These are phyloP conservation scores for Gymnocephalus cernua DNA, from an alignment of 2,113 vertebrate genomes.

Conservation along the genomic window DNA sequence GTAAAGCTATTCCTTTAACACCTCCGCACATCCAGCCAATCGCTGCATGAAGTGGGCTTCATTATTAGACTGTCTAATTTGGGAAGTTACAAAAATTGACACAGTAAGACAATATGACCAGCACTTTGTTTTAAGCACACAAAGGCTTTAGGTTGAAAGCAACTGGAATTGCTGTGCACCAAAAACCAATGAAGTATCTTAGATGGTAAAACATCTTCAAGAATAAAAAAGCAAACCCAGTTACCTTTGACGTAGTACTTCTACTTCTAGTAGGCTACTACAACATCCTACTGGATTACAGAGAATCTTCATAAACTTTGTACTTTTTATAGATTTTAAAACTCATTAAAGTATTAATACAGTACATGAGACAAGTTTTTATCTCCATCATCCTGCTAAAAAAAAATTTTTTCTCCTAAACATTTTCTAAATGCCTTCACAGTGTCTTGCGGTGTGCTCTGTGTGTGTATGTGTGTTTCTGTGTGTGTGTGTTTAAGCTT, in stretches of 20 bases:
- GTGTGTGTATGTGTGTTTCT: conserved; percentile 28
- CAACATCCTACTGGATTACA: neutral
- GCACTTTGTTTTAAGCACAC: too few species aligned
- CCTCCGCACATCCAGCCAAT: neutral
- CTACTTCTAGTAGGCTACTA: neutral
- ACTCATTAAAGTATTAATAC: neutral
- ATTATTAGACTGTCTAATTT: too few species aligned
- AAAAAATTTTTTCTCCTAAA: neutral
- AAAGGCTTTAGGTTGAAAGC: neutral
- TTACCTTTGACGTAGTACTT: neutral
- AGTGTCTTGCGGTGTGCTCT: conserved; percentile 13
- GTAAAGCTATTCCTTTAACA: neutral
- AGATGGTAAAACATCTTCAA: neutral
- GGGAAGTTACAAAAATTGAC: neutral
- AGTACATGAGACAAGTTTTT: neutral
- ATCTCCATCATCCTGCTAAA: neutral
- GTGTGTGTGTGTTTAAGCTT: conserved; percentile 63
- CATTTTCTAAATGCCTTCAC: conserved; percentile 35
- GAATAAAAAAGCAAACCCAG: neutral
- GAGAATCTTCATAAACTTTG: neutral
- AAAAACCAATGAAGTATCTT: too few species aligned
- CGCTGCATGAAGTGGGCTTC: too few species aligned
- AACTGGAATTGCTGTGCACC: neutral
- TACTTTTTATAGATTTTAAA: neutral
- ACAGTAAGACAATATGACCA: too few species aligned